phyloP scores from a whole-genome alignment of 2,888 invertebrate species.

The Caenorhabditis sp. region DNA sequence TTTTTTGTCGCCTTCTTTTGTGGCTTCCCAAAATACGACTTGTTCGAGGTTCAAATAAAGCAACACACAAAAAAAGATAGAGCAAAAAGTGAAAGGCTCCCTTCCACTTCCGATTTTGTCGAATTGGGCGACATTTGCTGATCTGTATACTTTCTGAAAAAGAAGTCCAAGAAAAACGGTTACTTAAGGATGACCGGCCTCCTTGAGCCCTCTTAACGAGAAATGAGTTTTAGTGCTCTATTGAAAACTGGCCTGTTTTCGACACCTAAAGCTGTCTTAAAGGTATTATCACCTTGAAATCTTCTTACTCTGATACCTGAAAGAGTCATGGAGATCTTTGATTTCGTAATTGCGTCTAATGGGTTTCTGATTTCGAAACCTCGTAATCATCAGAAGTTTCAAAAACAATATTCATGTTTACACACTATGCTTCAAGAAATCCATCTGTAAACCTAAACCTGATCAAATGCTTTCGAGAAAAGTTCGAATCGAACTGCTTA shows the following conservation, averaged over 20 bases:
- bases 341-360: conserved; percentile 19
- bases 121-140: conserved; percentile 4
- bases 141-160: neutral
- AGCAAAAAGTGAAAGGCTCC: neutral
- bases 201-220: too few species aligned
- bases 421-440: neutral
- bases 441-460: conserved; percentile 13
- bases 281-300: neutral
- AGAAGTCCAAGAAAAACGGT: neutral
- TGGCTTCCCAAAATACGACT: conserved; percentile 37
- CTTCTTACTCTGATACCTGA: conserved; percentile 6
- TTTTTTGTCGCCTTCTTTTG: conserved; percentile 41
- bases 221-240: too few species aligned
- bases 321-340: conserved; percentile 19
- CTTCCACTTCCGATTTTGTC: conserved; percentile 1
- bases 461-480: conserved; percentile 1
- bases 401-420: conserved; percentile 18
- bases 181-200: conserved; percentile 4
- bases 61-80: conserved; percentile 14
- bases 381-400: neutral
- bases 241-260: too few species aligned
- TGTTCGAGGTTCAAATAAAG: conserved; percentile 36
- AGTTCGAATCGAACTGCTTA: conserved; percentile 15
- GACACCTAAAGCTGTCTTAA: too few species aligned
- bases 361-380: conserved; percentile 19